Evolutionary conservation across 2,888 invertebrate genomes (phyloP).

Genomic region (Nomada fucata): DNA sequence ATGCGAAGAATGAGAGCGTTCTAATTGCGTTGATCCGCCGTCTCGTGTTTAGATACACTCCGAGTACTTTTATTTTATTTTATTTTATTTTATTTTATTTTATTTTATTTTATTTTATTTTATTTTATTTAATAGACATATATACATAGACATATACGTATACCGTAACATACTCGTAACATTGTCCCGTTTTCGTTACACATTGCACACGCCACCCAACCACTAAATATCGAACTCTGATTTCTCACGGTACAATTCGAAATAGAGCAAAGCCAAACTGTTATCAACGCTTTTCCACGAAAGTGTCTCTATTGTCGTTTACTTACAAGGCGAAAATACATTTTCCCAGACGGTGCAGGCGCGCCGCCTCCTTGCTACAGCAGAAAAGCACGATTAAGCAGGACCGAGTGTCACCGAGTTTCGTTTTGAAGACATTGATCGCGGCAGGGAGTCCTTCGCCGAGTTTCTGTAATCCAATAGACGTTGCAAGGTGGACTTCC

Average conservation of each 20-base stretch:
- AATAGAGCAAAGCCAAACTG: too few relatives aligned
- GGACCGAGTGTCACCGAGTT: conserved; percentile 47
- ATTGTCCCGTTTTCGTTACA: too few relatives aligned
- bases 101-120: not conserved
- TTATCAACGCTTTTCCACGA: not conserved
- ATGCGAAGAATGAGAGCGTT: conserved; percentile 48
- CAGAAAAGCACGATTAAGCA: conserved; percentile 38
- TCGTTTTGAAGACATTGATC: conserved; percentile 65
- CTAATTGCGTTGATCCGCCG: conserved; percentile 25
- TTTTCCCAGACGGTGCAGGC: conserved; percentile 60
- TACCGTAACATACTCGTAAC: too few relatives aligned
- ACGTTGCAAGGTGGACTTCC: conserved; percentile 78
- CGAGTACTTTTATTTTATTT: conserved; percentile 4
- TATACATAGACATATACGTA: not conserved
- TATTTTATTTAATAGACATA: not conserved
- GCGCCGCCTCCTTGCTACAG: conserved; percentile 53
- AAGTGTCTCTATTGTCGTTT: conserved; percentile 12
- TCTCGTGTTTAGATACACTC: conserved; percentile 23
- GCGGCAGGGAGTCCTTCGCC: conserved; percentile 35
- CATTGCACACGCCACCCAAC: too few relatives aligned
- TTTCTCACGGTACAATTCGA: too few relatives aligned
- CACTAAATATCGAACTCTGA: too few relatives aligned
- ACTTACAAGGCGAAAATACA: conserved; percentile 80
- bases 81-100: not conserved
- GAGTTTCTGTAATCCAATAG: conserved; percentile 57